Conservation (phyloP, 1,140 invertebrate genomes). For the Brachionus koreanus region DNA sequence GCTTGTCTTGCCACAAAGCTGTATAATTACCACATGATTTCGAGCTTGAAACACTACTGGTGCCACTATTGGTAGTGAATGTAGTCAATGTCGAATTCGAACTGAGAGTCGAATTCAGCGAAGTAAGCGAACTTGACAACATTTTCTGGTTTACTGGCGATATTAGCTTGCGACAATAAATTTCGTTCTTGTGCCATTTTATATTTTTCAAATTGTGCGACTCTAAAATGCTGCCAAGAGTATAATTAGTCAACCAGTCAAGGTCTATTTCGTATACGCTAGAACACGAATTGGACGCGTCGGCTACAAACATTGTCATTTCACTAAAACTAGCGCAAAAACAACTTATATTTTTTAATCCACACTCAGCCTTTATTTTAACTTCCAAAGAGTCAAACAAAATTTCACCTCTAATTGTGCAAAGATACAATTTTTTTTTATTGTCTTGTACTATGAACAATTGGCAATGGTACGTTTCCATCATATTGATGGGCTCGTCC, state of each 20-base stretch:
- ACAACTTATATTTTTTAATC: background rate
- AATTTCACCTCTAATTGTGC: background rate
- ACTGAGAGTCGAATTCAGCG: conserved; percentile 21
- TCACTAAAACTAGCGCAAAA: conserved; percentile 26
- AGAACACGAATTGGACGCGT: background rate
- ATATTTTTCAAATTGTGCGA: background rate
- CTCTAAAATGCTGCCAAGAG: background rate
- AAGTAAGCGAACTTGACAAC: background rate
- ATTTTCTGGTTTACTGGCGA: background rate
- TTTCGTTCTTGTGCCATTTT: background rate
- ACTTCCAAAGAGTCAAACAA: background rate
- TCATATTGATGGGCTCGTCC: background rate
- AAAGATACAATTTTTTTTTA: conserved; percentile 6
- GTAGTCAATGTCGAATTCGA: background rate
- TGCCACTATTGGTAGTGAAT: background rate
- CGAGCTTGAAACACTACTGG: background rate
- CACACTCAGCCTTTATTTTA: background rate
- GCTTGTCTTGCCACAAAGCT: conserved; percentile 28
- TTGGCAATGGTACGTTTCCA: conserved; percentile 8
- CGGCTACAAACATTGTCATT: background rate
- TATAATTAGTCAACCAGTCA: conserved; percentile 2
- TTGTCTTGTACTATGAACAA: conserved; percentile 20
- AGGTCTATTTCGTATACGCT: conserved; percentile 37
- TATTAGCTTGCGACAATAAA: background rate
- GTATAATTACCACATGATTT: conserved; percentile 14